These are phyloP conservation scores for Scaptomyza hsui DNA, from an alignment of 1,140 invertebrate genomes.

Conservation along the genomic window DNA sequence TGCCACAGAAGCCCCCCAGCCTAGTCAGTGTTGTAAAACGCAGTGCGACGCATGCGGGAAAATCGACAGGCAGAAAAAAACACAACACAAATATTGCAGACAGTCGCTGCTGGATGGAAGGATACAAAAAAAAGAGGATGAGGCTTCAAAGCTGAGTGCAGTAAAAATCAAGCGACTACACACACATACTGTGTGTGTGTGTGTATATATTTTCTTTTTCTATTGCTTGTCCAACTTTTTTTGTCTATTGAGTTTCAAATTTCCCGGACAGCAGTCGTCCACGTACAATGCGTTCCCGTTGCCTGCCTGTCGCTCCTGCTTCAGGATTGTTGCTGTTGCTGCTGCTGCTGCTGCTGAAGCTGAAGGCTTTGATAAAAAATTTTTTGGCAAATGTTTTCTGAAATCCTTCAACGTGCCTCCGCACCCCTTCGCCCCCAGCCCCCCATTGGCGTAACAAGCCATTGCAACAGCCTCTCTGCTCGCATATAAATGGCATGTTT, in stretches of 20 bases:
- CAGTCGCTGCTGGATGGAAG: constrained; percentile 32
- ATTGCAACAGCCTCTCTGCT: constrained; percentile 63
- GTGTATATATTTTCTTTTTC: constrained; percentile 69
- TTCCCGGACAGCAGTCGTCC: constrained; percentile 53
- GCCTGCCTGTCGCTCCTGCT: constrained; percentile 30
- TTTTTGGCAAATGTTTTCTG: constrained; percentile 75
- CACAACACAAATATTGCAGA: constrained; percentile 58
- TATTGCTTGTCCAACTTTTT: constrained; percentile 69
- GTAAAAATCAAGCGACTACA: constrained; percentile 76
- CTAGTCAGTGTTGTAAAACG: constrained; percentile 37
- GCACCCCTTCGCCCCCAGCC: constrained; percentile 1
- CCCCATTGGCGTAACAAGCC: constrained; percentile 44
- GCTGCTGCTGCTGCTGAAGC: constrained; percentile 60
- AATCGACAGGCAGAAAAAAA: constrained; percentile 57
- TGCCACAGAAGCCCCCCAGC: constrained; percentile 22
- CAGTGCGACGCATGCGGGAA: constrained; percentile 68
- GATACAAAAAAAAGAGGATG: constrained; percentile 32
- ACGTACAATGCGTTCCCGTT: constrained; percentile 71
- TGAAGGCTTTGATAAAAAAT: constrained; percentile 80
- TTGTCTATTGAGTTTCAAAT: constrained; percentile 82
- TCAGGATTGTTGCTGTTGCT: not conserved
- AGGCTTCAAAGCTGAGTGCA: constrained; percentile 67
- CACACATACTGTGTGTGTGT: not conserved
- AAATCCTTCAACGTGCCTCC: constrained; percentile 58
- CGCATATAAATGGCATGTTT: constrained; percentile 81